Evolutionary conservation across 2,797 vertebrate genomes (phyloP), one percentile per base, ranked within the genome.

Genomic region (Carduelis carduelis): DNA sequence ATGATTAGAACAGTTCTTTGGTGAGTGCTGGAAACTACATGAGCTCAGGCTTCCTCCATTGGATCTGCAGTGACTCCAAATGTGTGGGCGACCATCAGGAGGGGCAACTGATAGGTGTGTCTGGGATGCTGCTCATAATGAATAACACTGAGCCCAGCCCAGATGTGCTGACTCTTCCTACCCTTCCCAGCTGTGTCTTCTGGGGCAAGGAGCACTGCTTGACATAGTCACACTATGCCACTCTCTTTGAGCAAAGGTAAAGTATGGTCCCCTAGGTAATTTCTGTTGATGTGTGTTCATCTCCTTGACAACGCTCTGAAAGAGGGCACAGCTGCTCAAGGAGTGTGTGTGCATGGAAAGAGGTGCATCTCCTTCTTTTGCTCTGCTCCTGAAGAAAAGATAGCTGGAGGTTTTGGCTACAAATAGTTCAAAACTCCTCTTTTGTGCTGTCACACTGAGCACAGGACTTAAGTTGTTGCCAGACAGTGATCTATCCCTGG

Each of bases 1-100:
- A 12, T 13, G 34, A 49, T 47, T 6, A 15, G 12, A 49, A 18
- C 16, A 27, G 22, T 26, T 56, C n/a, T 46, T 49, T 13, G 14
- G 14, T 0, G 0, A 46, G 18, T 15, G 4, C 50, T 76, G 43
- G 9, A 56, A 76, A 28, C 18, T 11, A 8, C 0, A 0, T 21
- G 34, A 76, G 8, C 11, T 63, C 74, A 49, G 44, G n/a, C 53
- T 68, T 34, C 8, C n/a, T 69, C 17, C 28, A 2, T 0, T 50
- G 49, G 23, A 81, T 37, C 30, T 32, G 14, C 28, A 56, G 2
- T 3, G 16, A 26, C 14, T 21, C 15, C 10, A 23, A 64, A 65
- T 0, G 8, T 35, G 39, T 18, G 17, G 11, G 27, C 56, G 53
- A 18, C 27, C 37, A 27, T 32, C 41, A 22, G 0, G 3, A 65